phyloP scores from a whole-genome alignment of 2,113 vertebrate genomes.

The Malurus melanocephalus region DNA sequence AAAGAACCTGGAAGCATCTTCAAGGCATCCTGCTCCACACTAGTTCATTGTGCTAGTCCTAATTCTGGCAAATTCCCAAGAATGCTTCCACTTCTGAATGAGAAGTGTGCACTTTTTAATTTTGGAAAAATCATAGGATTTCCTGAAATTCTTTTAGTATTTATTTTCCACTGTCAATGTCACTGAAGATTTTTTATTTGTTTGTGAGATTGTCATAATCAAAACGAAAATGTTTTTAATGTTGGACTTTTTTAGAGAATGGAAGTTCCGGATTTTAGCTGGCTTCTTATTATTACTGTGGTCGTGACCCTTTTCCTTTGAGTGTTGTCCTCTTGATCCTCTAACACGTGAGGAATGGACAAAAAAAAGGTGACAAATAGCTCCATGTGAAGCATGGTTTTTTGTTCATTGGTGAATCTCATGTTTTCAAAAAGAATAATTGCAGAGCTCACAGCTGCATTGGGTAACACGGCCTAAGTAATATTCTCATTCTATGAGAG shows the following conservation, averaged over 20 bases:
- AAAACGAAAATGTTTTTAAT: not conserved
- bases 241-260: not conserved
- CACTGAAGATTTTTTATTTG: not conserved
- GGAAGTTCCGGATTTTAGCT: not conserved
- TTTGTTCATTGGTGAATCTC: not conserved
- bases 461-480: not conserved
- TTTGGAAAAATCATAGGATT: not conserved
- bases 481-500: not conserved
- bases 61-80: not conserved
- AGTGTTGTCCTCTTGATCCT: not conserved
- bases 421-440: not conserved
- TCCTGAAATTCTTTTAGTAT: not conserved
- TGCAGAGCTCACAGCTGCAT: not conserved
- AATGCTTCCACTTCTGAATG: not conserved
- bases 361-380: not conserved
- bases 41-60: not conserved
- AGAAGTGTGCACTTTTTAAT: not conserved
- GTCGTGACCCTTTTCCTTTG: not conserved
- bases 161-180: not conserved
- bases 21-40: not conserved
- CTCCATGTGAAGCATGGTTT: accelerated
- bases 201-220: not conserved
- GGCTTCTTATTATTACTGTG: not conserved
- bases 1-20: not conserved
- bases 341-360: not conserved